Base-by-base conservation (phyloP, 2,888 invertebrate genomes). In the Tipula helvola region DNA sequence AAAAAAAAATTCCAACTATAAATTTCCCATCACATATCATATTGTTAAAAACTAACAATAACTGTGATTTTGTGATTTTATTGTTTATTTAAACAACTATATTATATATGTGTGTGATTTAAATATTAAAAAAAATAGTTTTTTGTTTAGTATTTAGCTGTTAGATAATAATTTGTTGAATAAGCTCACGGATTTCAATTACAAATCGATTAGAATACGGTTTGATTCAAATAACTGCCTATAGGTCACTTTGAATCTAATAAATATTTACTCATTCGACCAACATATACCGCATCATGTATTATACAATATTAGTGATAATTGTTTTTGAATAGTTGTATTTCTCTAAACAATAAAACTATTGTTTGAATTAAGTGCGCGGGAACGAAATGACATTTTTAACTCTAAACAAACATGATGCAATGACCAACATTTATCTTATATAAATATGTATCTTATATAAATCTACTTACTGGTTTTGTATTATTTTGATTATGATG, bases 41-140 rank as follows among this genome's bases (percentile, higher is more conserved):
- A 71, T 71, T 71, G 71, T 71, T 57, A 52, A n/a, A 47, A 52
- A 52, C 52, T 10, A 71, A 71, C 71, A 71, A 71, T 71, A 71
- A 71, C 71, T 71, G 71, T 71, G 71, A 71, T 71, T 71, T 71
- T 71, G 71, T 71, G 71, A 71, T 71, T 71, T 71, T 71, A 71
- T 71, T 71, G 71, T 71, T 71, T 71, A 28, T 71, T 71, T 71
- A 71, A 71, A 71, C 28, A 71, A 71, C 28, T 71, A 71, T 71
- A 28, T 4, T 71, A 28, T 4, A 7, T 28, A 28, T 71, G 28
- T 71, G 28, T 71, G 18, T 71, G 71, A 71, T 28, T 71, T 71
- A 71, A 71, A 71, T 71, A 71, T 71, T 71, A 47, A 47, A 13
- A 52, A 52, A 52, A 39, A 39, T 2, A n/a, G n/a, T 71, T 18